Conservation (phyloP, 2,888 invertebrate genomes). For the Anthophora plumipes region DNA sequence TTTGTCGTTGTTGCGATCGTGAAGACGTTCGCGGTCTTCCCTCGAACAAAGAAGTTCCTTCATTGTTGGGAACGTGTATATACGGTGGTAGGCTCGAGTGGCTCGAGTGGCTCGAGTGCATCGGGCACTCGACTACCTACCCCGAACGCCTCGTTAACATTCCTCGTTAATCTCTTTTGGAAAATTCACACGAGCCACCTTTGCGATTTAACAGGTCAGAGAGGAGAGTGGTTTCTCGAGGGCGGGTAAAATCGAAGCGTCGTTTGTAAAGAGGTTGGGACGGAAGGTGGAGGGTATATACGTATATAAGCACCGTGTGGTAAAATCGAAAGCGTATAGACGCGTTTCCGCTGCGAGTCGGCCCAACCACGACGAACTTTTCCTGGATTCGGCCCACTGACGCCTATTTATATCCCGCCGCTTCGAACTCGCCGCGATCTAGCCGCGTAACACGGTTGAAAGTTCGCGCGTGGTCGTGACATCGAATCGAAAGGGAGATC, state of each 20-base stretch:
- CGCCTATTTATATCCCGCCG: conserved; percentile 65
- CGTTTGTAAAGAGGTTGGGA: background rate
- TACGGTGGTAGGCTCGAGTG: background rate
- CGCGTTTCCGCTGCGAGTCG: conserved; percentile 31
- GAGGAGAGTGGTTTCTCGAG: background rate
- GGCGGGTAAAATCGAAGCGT: background rate
- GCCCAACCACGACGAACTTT: conserved; percentile 50
- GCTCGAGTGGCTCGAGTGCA: conserved; percentile 22
- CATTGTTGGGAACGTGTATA: conserved; percentile 37
- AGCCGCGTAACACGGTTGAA: conserved; percentile 29
- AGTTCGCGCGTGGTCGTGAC: conserved; percentile 29
- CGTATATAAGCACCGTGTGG: background rate
- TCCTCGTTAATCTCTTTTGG: conserved; percentile 13
- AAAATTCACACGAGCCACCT: conserved; percentile 28
- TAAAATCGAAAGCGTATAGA: conserved; percentile 2
- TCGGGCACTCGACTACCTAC: conserved; percentile 22
- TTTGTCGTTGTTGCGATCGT: conserved; percentile 33
- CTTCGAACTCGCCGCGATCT: conserved; percentile 49
- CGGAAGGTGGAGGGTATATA: no score
- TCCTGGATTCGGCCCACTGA: conserved; percentile 65
- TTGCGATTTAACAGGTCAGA: background rate
- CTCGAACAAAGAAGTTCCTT: conserved; percentile 52
- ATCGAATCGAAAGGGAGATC: conserved; percentile 42
- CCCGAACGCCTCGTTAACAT: conserved; percentile 40
- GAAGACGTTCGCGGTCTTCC: conserved; percentile 19